phyloP scores from a whole-genome alignment of 2,797 vertebrate species.

The Danio kyathit region DNA sequence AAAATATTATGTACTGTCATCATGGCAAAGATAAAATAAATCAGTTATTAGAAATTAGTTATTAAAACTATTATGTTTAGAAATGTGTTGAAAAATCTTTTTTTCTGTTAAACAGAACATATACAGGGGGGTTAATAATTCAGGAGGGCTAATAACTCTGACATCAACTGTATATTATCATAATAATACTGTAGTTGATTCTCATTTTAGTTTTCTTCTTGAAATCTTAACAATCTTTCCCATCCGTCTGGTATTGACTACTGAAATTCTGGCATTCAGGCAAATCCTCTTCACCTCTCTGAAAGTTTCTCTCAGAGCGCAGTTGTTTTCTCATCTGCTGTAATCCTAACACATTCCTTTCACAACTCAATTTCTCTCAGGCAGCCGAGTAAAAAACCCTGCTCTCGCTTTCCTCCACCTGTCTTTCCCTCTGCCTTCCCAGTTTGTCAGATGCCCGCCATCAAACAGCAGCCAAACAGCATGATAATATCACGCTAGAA shows the following conservation, averaged over 20 bases:
- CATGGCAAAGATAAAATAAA: too few species aligned
- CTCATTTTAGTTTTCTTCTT: not conserved
- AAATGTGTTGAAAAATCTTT: too few species aligned
- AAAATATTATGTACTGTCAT: too few species aligned
- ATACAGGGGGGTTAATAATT: too few species aligned
- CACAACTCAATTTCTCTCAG: conserved; percentile 13
- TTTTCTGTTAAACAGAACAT: too few species aligned
- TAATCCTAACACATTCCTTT: conserved; percentile 59
- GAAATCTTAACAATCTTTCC: not conserved
- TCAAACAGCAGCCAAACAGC: not conserved
- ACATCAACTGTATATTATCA: too few species aligned
- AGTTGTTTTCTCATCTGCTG: conserved; percentile 55
- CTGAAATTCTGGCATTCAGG: not conserved
- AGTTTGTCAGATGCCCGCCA: conserved; percentile 30
- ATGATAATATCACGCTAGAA: not conserved
- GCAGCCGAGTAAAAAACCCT: not conserved
- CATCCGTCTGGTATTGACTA: not conserved
- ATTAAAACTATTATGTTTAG: too few species aligned
- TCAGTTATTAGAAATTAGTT: too few species aligned
- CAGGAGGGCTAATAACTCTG: too few species aligned
- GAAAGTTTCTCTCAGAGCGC: conserved; percentile 9
- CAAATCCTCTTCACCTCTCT: not conserved
- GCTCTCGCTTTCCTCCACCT: conserved; percentile 13
- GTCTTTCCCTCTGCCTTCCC: conserved; percentile 17
- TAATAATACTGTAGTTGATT: not conserved